These are phyloP conservation scores for Latheticus oryzae DNA, from an alignment of 2,888 invertebrate species.

Conservation along the genomic window DNA sequence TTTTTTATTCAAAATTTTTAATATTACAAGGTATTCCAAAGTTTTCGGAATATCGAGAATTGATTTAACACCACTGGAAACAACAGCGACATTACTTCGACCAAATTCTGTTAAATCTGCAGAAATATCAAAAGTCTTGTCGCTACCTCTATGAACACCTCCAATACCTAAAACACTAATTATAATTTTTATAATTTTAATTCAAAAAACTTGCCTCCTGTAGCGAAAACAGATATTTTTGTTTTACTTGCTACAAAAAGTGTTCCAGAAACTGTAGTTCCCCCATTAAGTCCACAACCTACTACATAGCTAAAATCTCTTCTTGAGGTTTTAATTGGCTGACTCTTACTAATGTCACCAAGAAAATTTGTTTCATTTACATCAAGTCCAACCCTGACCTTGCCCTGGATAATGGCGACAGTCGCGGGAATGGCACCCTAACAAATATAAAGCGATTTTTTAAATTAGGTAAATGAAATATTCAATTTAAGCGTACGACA, in stretches of 20 bases:
- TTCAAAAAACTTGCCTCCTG: slow-evolving; percentile 75
- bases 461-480: slow-evolving; percentile 7
- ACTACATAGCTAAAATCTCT: slow-evolving; percentile 85
- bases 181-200: background rate
- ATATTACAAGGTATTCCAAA: slow-evolving; percentile 88
- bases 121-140: slow-evolving; percentile 90
- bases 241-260: slow-evolving; percentile 85
- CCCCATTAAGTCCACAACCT: slow-evolving; percentile 80
- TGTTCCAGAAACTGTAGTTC: slow-evolving; percentile 97
- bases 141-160: slow-evolving; percentile 93
- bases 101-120: slow-evolving; percentile 94
- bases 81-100: slow-evolving; percentile 86
- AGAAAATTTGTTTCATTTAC: slow-evolving; percentile 74
- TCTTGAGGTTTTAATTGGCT: slow-evolving; percentile 84
- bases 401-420: slow-evolving; percentile 87
- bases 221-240: slow-evolving; percentile 92
- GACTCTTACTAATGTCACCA: slow-evolving; percentile 66
- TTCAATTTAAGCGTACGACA: slow-evolving; percentile 8
- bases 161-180: slow-evolving; percentile 72
- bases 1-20: slow-evolving; percentile 13
- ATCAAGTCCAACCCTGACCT: slow-evolving; percentile 82
- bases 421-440: slow-evolving; percentile 93
- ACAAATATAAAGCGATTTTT: slow-evolving; percentile 11
- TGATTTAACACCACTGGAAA: slow-evolving; percentile 97
- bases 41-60: slow-evolving; percentile 96